A percentile compares a stretch with the other conserved stretches of the same genome.
Conservation (phyloP, 1,140 invertebrate genomes). For the Heliothis subflexa region DNA sequence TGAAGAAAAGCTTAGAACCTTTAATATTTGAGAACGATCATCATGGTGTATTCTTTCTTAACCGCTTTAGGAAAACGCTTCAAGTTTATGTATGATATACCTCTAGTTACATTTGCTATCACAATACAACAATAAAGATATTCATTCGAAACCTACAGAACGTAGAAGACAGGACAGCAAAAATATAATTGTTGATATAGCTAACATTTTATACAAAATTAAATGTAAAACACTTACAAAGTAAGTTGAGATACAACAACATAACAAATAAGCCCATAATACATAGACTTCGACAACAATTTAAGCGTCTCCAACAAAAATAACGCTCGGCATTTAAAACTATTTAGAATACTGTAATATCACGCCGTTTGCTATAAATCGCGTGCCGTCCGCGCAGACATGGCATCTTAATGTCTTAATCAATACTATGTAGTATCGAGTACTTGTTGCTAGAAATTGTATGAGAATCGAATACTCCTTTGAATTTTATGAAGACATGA, state of each 20-base stretch:
- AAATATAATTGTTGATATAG: no score
- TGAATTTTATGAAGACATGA: not conserved
- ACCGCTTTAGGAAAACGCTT: no score
- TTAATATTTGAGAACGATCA: no score
- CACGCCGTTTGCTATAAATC: conserved; percentile 12
- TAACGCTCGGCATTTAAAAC: not conserved
- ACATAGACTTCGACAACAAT: not conserved
- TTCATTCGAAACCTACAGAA: no score
- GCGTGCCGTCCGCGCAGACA: conserved; percentile 7
- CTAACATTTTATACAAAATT: no score
- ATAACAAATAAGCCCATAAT: not conserved
- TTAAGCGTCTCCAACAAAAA: not conserved
- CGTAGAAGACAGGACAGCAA: no score
- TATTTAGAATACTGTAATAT: conserved; percentile 25
- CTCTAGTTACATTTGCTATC: no score
- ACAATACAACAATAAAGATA: no score
- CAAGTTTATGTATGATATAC: no score
- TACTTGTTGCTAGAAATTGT: not conserved
- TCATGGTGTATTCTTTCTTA: no score
- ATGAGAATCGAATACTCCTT: not conserved
- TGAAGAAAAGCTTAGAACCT: not conserved
- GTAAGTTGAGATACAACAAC: no score
- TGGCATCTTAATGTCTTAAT: conserved; percentile 34
- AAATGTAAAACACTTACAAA: no score
- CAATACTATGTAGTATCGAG: conserved; percentile 19